A percentile compares a stretch with the other conserved stretches of the same genome.
Evolutionary conservation across 1,140 invertebrate genomes (phyloP).

Genomic region (Harlomillsia oculata): DNA sequence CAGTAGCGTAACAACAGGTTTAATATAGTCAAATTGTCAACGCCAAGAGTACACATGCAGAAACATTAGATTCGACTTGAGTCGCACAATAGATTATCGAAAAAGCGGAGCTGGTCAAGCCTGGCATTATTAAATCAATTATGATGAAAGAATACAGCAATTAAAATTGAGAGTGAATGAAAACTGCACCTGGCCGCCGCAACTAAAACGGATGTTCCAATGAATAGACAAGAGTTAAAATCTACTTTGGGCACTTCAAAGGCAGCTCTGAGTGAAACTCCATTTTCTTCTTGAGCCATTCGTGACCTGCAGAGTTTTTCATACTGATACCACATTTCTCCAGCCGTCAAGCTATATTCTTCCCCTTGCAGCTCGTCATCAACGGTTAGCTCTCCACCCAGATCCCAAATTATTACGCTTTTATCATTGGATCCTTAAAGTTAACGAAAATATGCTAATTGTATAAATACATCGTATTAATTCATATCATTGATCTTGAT

Average conservation of each 20-base stretch:
- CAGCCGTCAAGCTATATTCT: slow-evolving; percentile 22
- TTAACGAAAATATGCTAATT: neutral
- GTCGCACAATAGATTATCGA: too few species aligned
- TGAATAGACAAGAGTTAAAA: slow-evolving; percentile 33
- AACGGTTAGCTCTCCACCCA: slow-evolving; percentile 35
- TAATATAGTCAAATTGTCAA: too few species aligned
- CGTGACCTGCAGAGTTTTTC: slow-evolving; percentile 33
- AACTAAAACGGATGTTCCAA: slow-evolving; percentile 23
- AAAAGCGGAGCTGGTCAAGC: too few species aligned
- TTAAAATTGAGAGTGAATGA: neutral
- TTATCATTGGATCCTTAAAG: slow-evolving; percentile 60
- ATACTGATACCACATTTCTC: slow-evolving; percentile 34
- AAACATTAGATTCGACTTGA: too few species aligned
- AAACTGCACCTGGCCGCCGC: slow-evolving; percentile 31
- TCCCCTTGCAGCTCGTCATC: slow-evolving; percentile 19
- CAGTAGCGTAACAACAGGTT: too few species aligned
- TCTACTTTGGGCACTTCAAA: slow-evolving; percentile 31
- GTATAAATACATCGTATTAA: neutral
- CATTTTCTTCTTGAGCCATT: slow-evolving; percentile 33
- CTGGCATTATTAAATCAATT: too few species aligned
- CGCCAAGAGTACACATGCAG: too few species aligned
- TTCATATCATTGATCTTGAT: neutral
- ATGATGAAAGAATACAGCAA: too few species aligned
- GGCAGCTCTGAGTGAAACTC: slow-evolving; percentile 16
- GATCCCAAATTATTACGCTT: slow-evolving; percentile 55